A percentile compares a stretch with the other conserved stretches of the same genome.
Evolutionary conservation across 2,888 invertebrate species (phyloP).

Genomic region (Nemoura dubitans): DNA sequence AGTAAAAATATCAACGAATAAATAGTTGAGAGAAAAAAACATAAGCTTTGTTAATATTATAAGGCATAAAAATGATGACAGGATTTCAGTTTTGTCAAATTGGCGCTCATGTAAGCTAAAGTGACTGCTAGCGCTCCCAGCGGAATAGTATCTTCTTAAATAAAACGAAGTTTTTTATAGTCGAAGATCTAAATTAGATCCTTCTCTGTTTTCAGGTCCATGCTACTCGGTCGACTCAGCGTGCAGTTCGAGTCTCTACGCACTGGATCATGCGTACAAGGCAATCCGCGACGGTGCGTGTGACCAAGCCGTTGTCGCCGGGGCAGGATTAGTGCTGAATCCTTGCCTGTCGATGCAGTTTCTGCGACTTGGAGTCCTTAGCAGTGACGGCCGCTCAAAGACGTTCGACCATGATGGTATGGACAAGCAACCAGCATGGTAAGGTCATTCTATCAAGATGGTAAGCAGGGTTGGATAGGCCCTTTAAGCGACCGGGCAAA

Average conservation of each 20-base stretch:
- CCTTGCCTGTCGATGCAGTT: slow-evolving; percentile 91
- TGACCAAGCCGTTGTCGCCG: slow-evolving; percentile 82
- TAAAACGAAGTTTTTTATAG: too few species aligned
- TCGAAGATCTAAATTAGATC: too few species aligned
- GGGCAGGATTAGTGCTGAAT: slow-evolving; percentile 65
- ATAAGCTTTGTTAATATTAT: too few species aligned
- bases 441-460: background rate
- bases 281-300: slow-evolving; percentile 82
- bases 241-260: slow-evolving; percentile 92
- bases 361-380: slow-evolving; percentile 74
- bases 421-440: background rate
- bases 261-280: slow-evolving; percentile 82
- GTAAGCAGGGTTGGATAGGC: too few species aligned
- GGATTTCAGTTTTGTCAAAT: too few species aligned
- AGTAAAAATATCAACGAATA: too few species aligned
- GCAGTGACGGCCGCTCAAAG: slow-evolving; percentile 86
- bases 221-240: slow-evolving; percentile 91
- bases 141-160: too few species aligned
- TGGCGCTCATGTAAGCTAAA: too few species aligned
- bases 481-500: too few species aligned
- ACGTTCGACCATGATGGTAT: slow-evolving; percentile 81
- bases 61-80: too few species aligned
- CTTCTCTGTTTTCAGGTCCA: slow-evolving; percentile 67
- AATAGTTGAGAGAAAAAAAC: too few species aligned
- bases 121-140: too few species aligned